Percentiles rank a stretch among this genome's conserved stretches.
Conservation (phyloP, 2,113 vertebrate species). For the Dicaeum eximium region DNA sequence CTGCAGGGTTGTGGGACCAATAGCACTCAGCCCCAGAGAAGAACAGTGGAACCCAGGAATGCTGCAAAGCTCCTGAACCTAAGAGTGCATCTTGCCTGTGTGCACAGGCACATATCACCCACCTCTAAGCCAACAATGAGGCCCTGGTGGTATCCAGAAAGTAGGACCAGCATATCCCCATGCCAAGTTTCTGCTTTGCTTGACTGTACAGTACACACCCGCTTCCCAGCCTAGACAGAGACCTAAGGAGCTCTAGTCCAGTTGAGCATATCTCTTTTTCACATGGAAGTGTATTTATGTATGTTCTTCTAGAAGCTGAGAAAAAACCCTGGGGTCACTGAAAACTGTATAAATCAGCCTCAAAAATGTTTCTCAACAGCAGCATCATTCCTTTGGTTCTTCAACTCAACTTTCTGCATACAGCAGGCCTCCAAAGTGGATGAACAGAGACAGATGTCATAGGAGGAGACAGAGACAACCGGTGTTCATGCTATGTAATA, state of each 20-base stretch:
- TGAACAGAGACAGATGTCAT: slow-evolving; percentile 34
- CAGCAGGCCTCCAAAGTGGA: slow-evolving; percentile 16
- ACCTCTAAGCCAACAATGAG: neutral
- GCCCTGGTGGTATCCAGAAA: neutral
- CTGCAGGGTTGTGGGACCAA: neutral
- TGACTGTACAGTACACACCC: neutral
- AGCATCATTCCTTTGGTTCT: neutral
- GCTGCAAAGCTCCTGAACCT: neutral
- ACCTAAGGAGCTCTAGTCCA: neutral
- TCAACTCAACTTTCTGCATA: neutral
- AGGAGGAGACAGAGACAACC: neutral
- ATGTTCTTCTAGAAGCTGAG: neutral
- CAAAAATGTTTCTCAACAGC: neutral
- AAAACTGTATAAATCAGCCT: neutral
- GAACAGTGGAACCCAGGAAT: neutral
- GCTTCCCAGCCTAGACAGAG: neutral
- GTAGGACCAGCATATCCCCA: neutral
- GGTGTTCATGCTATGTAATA: slow-evolving; percentile 63
- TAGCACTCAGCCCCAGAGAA: neutral
- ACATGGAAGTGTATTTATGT: too few species aligned
- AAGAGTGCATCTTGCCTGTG: neutral
- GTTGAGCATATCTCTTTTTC: accelerated
- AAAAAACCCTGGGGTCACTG: neutral
- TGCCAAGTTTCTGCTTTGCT: neutral
- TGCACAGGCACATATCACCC: neutral